Base-by-base conservation (phyloP, 1,140 invertebrate species). In the Bombus ignitus region DNA sequence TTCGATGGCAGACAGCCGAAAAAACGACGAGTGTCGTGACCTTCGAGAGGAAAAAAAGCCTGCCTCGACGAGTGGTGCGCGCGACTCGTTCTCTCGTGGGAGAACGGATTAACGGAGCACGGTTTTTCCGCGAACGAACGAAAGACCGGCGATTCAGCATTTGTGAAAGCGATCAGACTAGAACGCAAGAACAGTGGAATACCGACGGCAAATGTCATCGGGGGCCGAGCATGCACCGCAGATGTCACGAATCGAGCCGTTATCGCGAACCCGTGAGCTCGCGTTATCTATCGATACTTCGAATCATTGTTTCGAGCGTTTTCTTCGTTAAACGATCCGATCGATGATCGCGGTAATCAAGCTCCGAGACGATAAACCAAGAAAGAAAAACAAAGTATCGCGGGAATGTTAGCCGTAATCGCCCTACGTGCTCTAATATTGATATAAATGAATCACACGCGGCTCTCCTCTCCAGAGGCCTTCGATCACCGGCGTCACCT, bases 391-490 rank as follows among this genome's bases (percentile, higher is more conserved):
- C 4, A 15, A 39, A 37, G n/a, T 57, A n/a, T 37, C 39, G 13
- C 74, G 57, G 44, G 28, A 57, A 74, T 70, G n/a, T 62, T 35
- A 44, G 22, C 39, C 44, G 86, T 90, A 90, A 90, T 90, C 88
- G 86, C n/a, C 44, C 28, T 73, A 73, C 57, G 70, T 68, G 83
- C 82, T 83, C 70, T 72, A 81, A 86, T 90, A 88, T 90, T 90
- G 89, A 90, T 90, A 90, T 71, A 90, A 90, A 90, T 88, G 89
- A 90, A 90, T 90, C 86, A 90, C 73, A 75, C 78, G 75, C 57
- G 75, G 70, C 86, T 83, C 75, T 90, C 81, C 85, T 81, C 81
- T 82, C 88, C 73, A 83, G 74, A 66, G 81, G 74, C 81, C 68
- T 83, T 87, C 89, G 75, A 85, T 89, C 88, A 87, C 81, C 4